Base-by-base conservation (phyloP, 2,797 vertebrate genomes). In the Takifugu ocellatus region DNA sequence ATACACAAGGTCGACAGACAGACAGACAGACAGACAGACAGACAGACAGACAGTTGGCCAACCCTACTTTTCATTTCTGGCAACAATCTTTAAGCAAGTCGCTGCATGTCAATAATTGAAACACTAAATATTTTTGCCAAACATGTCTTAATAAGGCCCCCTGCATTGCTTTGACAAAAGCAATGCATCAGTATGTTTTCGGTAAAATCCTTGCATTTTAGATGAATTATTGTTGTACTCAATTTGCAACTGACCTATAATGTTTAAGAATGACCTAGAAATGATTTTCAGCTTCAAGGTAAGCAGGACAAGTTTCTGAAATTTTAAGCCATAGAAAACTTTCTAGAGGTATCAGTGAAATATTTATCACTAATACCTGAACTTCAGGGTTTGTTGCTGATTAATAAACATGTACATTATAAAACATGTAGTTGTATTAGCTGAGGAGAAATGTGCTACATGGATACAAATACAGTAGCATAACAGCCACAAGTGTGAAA, bases 91-190 rank as follows among this genome's bases (percentile, higher is more conserved):
- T 77, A 45, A 59, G 63, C 51, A 27, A 25, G 29, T 71, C 70
- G 56, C 70, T 70, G 25, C 51, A 33, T 70, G 74, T 84, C 70
- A 84, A 75, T 79, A 78, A 84, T 78, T 75, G 62, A 84, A 72
- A 63, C 9, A 0, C 29, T 58, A 65, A 77, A 74, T 52, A 68
- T 72, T 65, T 64, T 74, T 57, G 46, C 66, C 51, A 75, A 77
- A 81, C 66, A 72, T 68, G 39, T 64, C 51, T 61, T 77, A 74
- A 83, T 80, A 71, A 81, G 69, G 56, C 54, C 55, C 63, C 69
- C 64, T 62, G 57, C 8, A 3, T 67, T 69, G 4, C 21, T 21
- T 50, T 55, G 11, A 47, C 26, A 72, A 61, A 49, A 63, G 68
- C 59, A 57, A 39, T 44, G 65, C 25, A 16, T 12, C 67, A 63